Evolutionary conservation across 2,797 vertebrate species (phyloP).

Genomic region (Paguma larvata): DNA sequence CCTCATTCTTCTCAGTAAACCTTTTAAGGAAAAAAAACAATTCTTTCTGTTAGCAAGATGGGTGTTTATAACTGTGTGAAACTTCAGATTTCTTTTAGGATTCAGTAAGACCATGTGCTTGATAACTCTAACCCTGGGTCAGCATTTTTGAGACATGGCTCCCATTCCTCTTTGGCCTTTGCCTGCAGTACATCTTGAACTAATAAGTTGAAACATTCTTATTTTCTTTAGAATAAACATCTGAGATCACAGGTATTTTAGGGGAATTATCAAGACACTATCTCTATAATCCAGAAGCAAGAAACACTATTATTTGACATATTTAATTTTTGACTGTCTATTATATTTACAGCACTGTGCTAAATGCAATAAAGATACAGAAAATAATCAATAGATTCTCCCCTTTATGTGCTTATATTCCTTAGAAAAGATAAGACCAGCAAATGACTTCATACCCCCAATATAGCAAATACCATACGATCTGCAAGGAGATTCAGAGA

Average conservation of each 20-base stretch:
- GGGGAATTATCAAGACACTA: neutral
- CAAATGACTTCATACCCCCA: neutral
- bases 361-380: neutral
- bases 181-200: neutral
- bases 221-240: slow-evolving; percentile 6
- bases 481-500: neutral
- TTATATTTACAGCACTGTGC: neutral
- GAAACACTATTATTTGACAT: neutral
- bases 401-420: neutral
- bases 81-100: neutral
- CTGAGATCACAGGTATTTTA: neutral
- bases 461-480: neutral
- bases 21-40: slow-evolving; percentile 57
- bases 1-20: slow-evolving; percentile 56
- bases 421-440: neutral
- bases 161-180: neutral
- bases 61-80: slow-evolving; percentile 39
- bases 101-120: neutral
- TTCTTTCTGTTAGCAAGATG: slow-evolving; percentile 18
- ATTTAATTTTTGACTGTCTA: neutral
- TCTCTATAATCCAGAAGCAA: neutral
- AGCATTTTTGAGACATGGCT: neutral
- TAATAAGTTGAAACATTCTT: neutral
- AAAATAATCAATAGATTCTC: neutral
- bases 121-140: neutral